Evolutionary conservation across 2,888 invertebrate genomes (phyloP).

Genomic region (Lycocerus yunnanus): DNA sequence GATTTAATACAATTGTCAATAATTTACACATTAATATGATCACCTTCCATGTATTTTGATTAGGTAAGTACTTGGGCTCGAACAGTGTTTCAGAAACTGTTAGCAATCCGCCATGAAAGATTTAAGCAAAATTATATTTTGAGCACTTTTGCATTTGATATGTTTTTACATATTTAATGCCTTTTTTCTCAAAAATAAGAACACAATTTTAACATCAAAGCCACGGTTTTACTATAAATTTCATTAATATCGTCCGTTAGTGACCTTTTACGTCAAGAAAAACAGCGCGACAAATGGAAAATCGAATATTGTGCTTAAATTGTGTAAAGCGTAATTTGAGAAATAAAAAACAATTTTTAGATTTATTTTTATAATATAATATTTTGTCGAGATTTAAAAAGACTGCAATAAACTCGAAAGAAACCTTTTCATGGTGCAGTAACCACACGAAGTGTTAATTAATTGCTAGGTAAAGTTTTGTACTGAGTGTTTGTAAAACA

Average conservation of each 20-base stretch:
- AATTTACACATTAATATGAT: neutral
- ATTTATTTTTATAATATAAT: neutral
- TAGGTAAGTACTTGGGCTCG: neutral
- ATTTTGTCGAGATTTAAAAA: neutral
- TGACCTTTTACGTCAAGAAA: neutral
- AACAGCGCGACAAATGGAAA: neutral
- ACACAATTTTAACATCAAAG: neutral
- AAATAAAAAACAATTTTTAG: neutral
- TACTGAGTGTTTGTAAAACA: neutral
- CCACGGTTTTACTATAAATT: neutral
- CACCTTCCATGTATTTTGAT: neutral
- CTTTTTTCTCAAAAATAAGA: neutral
- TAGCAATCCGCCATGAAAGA: neutral
- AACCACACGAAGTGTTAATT: neutral
- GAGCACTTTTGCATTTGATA: conserved; percentile 23
- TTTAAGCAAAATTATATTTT: neutral
- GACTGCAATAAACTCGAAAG: neutral
- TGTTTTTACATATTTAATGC: conserved; percentile 21
- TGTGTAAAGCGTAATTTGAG: neutral
- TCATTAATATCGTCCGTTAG: neutral
- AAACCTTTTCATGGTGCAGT: neutral
- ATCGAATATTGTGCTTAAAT: neutral
- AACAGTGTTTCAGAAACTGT: neutral
- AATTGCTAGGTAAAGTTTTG: neutral
- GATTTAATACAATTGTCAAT: neutral